phyloP scores from a whole-genome alignment of 2,888 invertebrate genomes.

The Eristalis arbustorum region DNA sequence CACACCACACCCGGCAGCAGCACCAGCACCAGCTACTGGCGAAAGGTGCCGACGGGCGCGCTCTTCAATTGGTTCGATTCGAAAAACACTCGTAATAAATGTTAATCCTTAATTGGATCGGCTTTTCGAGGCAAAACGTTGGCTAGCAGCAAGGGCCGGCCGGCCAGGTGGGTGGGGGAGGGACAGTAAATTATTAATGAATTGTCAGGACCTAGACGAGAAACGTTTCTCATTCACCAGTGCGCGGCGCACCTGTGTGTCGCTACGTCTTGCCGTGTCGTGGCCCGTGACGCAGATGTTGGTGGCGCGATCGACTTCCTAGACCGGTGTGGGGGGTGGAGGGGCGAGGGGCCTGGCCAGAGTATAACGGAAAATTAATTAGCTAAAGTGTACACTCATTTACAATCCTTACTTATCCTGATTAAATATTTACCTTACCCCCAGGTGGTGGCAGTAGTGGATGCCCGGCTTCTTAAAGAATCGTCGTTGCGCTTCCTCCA shows the following conservation, averaged over 20 bases:
- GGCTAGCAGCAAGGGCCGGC: not conserved
- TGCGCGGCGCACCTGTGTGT: slow-evolving; percentile 21
- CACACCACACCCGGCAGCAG: too few relatives aligned
- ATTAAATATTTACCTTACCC: slow-evolving; percentile 64
- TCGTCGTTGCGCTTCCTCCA: not conserved
- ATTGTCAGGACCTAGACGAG: slow-evolving; percentile 44
- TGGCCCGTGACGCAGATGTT: not conserved
- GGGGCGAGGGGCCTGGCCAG: not conserved
- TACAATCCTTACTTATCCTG: slow-evolving; percentile 69
- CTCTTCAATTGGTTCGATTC: slow-evolving; percentile 65
- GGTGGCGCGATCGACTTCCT: not conserved
- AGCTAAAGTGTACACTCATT: slow-evolving; percentile 69
- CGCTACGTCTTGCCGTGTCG: slow-evolving; percentile 26
- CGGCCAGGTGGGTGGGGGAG: not conserved
- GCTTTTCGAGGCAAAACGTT: slow-evolving; percentile 24
- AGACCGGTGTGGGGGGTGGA: not conserved
- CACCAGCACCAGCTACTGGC: not conserved
- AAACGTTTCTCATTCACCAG: slow-evolving; percentile 30
- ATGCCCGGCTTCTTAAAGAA: slow-evolving; percentile 21
- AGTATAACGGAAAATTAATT: slow-evolving; percentile 63
- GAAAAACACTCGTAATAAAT: slow-evolving; percentile 66
- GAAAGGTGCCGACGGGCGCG: slow-evolving; percentile 40
- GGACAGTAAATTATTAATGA: slow-evolving; percentile 61
- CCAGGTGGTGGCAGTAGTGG: not conserved
- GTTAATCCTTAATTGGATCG: slow-evolving; percentile 70